phyloP scores from a whole-genome alignment of 1,140 invertebrate species.

The Papilio polyxenes region DNA sequence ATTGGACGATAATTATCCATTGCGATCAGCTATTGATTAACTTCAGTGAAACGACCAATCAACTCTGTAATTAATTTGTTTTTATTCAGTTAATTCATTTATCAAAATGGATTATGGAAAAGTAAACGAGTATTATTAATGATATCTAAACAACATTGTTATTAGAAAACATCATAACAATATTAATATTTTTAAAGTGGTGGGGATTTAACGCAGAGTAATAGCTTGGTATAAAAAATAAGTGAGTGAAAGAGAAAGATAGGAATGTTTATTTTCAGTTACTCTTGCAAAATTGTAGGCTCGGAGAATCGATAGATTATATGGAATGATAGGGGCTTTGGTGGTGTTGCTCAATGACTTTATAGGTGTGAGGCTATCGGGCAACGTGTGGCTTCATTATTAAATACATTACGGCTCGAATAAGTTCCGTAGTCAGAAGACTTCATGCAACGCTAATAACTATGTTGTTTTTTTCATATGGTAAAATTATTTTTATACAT shows the following conservation, averaged over 20 bases:
- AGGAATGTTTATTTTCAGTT: not conserved
- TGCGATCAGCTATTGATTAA: not conserved
- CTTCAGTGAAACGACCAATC: not conserved
- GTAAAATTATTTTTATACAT: too few species aligned
- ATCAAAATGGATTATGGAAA: not conserved
- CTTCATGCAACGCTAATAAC: not conserved
- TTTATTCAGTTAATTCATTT: not conserved
- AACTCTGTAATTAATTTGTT: not conserved
- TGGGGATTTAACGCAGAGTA: not conserved
- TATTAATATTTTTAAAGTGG: not conserved
- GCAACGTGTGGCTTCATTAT: conserved; percentile 15
- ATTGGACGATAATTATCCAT: conserved; percentile 8
- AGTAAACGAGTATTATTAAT: not conserved
- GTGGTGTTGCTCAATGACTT: not conserved
- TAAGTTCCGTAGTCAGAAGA: not conserved
- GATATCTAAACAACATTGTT: not conserved
- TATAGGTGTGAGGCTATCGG: not conserved
- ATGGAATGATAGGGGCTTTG: not conserved
- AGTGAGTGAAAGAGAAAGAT: too few species aligned
- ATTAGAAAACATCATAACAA: too few species aligned
- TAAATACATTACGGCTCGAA: conserved; percentile 25
- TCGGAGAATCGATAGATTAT: not conserved
- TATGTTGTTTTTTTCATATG: not conserved
- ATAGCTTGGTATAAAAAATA: too few species aligned
- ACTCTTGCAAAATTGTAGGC: not conserved